Conservation (phyloP, 2,113 vertebrate species). For the Caretta caretta region DNA sequence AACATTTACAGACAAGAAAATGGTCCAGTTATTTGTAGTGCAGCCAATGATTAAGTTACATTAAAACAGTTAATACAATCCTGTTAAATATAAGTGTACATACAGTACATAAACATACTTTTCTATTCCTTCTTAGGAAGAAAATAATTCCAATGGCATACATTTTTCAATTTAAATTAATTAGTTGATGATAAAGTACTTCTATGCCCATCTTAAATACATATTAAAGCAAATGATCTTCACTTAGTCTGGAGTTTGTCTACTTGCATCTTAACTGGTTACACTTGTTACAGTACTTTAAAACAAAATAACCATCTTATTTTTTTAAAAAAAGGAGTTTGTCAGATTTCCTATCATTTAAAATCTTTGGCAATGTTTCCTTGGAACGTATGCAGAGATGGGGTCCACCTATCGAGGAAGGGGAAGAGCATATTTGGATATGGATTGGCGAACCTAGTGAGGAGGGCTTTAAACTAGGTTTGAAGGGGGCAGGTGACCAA, state of each 20-base stretch:
- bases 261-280: neutral
- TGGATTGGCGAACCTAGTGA: too few relatives aligned
- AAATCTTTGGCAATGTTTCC: conserved; percentile 56
- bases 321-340: conserved; percentile 23
- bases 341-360: conserved; percentile 18
- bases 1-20: conserved; percentile 66
- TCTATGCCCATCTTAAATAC: conserved; percentile 52
- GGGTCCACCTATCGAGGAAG: too few relatives aligned
- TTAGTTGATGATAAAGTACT: conserved; percentile 25
- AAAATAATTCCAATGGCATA: conserved; percentile 39
- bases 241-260: conserved; percentile 4
- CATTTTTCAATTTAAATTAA: conserved; percentile 36
- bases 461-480: too few relatives aligned
- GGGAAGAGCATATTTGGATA: too few relatives aligned
- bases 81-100: conserved; percentile 49
- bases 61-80: conserved; percentile 57
- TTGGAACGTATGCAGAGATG: neutral
- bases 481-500: too few relatives aligned
- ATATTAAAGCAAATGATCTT: conserved; percentile 28
- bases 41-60: conserved; percentile 44
- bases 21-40: conserved; percentile 30
- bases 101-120: conserved; percentile 49
- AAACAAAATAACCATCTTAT: conserved; percentile 25
- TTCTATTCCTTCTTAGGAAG: conserved; percentile 32
- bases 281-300: conserved; percentile 43